Conservation (phyloP, 1,140 invertebrate genomes). For the Heliconius eleuchia region DNA sequence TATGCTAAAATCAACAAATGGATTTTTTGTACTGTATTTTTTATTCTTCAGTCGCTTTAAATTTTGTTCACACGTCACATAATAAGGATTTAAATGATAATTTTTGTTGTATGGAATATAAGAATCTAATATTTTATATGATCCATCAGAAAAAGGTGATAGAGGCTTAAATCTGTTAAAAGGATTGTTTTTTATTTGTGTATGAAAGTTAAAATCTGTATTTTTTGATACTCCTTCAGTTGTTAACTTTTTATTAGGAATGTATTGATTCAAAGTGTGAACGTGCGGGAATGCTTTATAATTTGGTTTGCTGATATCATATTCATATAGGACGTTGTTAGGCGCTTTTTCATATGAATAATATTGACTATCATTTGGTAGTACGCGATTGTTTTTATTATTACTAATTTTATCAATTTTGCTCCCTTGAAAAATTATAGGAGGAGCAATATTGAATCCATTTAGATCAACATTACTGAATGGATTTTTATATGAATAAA, state of each 20-base stretch:
- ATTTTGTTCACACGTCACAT: neutral
- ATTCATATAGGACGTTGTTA: neutral
- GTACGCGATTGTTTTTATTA: neutral
- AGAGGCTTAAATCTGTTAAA: neutral
- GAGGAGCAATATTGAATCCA: neutral
- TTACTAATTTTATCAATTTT: neutral
- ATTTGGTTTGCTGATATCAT: neutral
- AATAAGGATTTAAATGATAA: neutral
- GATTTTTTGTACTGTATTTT: neutral
- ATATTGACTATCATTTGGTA: neutral
- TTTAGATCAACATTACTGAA: neutral
- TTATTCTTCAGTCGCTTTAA: neutral
- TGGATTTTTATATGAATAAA: neutral
- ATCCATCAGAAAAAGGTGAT: no score
- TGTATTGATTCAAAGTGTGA: neutral
- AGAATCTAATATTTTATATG: no score
- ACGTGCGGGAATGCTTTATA: neutral
- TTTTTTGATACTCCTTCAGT: neutral
- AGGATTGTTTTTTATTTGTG: neutral
- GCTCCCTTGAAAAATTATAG: neutral
- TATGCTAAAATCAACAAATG: neutral
- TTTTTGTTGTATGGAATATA: neutral
- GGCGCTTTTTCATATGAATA: neutral
- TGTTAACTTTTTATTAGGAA: neutral
- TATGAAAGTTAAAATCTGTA: neutral